Base-by-base conservation (phyloP, 2,113 vertebrate genomes). In the Noctilio leporinus region DNA sequence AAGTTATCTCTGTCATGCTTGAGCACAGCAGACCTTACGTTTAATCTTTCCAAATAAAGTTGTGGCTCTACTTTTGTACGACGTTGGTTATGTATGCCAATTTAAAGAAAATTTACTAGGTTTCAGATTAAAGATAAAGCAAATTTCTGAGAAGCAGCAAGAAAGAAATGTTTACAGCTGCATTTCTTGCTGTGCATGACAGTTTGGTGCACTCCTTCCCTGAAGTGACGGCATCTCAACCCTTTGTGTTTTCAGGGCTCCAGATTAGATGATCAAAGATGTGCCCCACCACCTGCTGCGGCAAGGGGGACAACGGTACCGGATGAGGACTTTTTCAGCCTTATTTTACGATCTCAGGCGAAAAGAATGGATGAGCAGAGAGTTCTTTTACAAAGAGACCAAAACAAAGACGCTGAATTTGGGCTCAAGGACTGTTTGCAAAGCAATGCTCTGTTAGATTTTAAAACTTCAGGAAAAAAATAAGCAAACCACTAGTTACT, bases 281-380 rank as follows among this genome's bases (percentile, higher is more conserved):
- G 99, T 78, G 99, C 99, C 55, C 99, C 99, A n/a, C 99, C 99
- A 16, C 96, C 98, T 22, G 98, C 98, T 38, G 95, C 98, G 1
- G 95, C 98, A 20, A 99, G 99, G 93, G 99, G 99, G 28, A 98
- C 99, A 30, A 99, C 99, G 0, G 99, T 99, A 77, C 99, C 99
- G 0, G 99, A 99, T 62, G 99, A 99, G 97, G 99, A 99, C 97
- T 99, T 99, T 95, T 99, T 99, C 97, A 99, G 99, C 97, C 99
- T 99, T 96, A 99, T 99, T 97, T 98, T 99, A 97, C 99, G 99
- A 90, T 99, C 99, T 3, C 99, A 99, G 98, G 99, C 99, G 0
- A 99, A 99, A 94, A 98, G 99, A 82, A 99, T 99, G 99, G 99
- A 99, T 84, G 99, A 99, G 93, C 99, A 99, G 73, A 99, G 99